These are phyloP conservation scores for Drymonia ruficornis DNA, from an alignment of 2,888 invertebrate species.

Conservation along the genomic window DNA sequence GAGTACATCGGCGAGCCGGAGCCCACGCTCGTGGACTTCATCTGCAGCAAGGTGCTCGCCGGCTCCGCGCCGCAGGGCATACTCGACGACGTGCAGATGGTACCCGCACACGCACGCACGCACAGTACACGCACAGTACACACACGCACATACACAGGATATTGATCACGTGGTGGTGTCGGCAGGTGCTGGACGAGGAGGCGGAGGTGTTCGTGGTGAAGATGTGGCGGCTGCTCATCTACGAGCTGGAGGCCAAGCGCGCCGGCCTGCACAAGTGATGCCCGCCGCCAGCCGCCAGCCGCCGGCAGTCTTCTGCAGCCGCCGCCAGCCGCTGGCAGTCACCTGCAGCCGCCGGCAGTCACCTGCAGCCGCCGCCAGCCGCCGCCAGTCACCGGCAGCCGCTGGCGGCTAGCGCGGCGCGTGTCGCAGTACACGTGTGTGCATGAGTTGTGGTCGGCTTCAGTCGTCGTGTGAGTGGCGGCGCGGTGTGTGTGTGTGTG, in stretches of 20 bases:
- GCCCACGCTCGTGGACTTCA: slow-evolving; percentile 99
- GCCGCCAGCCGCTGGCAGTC: neutral
- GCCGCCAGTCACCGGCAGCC: slow-evolving; percentile 10
- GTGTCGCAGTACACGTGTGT: too few species aligned
- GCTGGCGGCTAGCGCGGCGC: neutral
- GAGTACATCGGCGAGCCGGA: slow-evolving; percentile 99
- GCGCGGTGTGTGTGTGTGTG: too few species aligned
- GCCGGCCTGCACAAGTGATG: slow-evolving; percentile 88
- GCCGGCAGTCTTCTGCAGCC: slow-evolving; percentile 2
- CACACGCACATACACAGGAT: slow-evolving; percentile 16
- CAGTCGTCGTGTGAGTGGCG: too few species aligned
- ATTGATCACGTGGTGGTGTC: slow-evolving; percentile 16
- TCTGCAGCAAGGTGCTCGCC: slow-evolving; percentile 98
- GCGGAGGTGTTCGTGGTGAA: slow-evolving; percentile 99
- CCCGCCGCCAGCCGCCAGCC: slow-evolving; percentile 11
- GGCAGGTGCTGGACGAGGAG: slow-evolving; percentile 98
- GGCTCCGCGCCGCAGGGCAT: slow-evolving; percentile 97
- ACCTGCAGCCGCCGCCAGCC: slow-evolving; percentile 10
- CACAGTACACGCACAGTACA: neutral
- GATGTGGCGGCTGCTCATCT: slow-evolving; percentile 99
- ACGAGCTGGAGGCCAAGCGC: slow-evolving; percentile 99
- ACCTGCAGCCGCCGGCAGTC: neutral
- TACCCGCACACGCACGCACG: slow-evolving; percentile 58
- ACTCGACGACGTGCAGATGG: slow-evolving; percentile 99
- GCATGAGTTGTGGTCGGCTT: too few species aligned